Evolutionary conservation across 2,888 invertebrate species (phyloP), one percentile per base, ranked within the genome.

Genomic region (Stenoptilia bipunctidactyla): DNA sequence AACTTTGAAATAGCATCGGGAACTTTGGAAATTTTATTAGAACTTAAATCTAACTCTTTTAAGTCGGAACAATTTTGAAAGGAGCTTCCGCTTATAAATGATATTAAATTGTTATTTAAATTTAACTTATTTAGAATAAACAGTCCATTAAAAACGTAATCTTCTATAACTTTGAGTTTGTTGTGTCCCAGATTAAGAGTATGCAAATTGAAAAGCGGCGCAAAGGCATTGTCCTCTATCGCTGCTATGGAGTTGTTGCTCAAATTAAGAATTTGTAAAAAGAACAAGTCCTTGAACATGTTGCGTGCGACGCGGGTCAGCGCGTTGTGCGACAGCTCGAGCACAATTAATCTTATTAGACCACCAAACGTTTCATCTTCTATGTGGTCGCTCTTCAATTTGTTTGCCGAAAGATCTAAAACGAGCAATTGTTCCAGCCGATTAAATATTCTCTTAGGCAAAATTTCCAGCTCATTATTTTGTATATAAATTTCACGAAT

Each of bases 101-200:
- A 88, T 44, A 96, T 86, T 50, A 91, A 75, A 71, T 96, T 96
- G 60, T 93, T 93, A 62, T 93, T 94, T 46, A 96, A 82, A 44
- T 91, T 93, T 39, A 96, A 83, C 65, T 93, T 92, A 58, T 91
- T 92, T 41, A 95, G 80, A 46, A 94, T 92, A 70, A 90, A 93
- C 38, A 94, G 82, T 27, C 93, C 93, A 69, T 93, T 93, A 76
- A 94, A 93, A 49, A 93, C 85, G 52, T 91, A 89, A 50, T 92
- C 89, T 51, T 92, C 92, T 56, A 95, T 86, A 34, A 91, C 88
- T 58, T 91, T 91, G 43, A 95, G 75, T 49, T 92, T 88, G 68
- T 97, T 97, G 66, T 94, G 92, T 38, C 94, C 93, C 52, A 97
- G 79, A 66, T 96, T 95, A 44, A 97, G 76, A 1, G 94, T 94